A percentile compares a stretch with the other conserved stretches of the same genome.
Evolutionary conservation across 2,113 vertebrate genomes (phyloP).

Genomic region (Eublepharis macularius): DNA sequence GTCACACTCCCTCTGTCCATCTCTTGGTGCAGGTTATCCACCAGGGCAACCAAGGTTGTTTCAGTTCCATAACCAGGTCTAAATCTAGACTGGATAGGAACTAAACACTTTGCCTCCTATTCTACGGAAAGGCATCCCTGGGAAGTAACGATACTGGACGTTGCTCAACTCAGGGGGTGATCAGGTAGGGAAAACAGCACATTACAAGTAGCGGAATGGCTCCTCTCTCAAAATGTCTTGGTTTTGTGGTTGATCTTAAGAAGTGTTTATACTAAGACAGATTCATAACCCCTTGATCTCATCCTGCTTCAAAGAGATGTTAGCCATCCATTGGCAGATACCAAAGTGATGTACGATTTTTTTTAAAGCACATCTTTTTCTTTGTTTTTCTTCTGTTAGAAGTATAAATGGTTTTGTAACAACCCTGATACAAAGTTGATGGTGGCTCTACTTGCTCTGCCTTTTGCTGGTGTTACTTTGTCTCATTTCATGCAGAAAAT

Average conservation of each 20-base stretch:
- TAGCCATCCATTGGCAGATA: not conserved
- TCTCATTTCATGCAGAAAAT: not conserved
- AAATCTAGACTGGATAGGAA: too few relatives aligned
- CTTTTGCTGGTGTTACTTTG: not conserved
- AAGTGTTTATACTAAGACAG: not conserved
- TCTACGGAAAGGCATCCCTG: not conserved
- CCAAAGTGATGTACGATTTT: not conserved
- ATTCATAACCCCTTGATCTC: not conserved
- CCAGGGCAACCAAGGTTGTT: too few relatives aligned
- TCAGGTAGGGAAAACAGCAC: not conserved
- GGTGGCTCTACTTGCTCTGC: not conserved
- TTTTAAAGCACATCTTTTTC: not conserved
- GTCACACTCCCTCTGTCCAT: too few relatives aligned
- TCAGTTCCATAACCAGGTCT: too few relatives aligned
- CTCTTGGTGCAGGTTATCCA: too few relatives aligned
- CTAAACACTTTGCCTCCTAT: not conserved
- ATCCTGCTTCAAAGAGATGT: not conserved
- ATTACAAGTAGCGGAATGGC: not conserved
- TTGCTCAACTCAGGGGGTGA: not conserved
- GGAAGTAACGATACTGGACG: not conserved
- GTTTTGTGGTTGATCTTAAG: not conserved
- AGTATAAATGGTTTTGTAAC: not conserved
- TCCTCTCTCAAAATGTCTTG: not conserved
- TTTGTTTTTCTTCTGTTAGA: not conserved
- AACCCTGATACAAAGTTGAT: not conserved